These are phyloP conservation scores for Diplosoma virens DNA, from an alignment of 23 tunicate species.

Conservation along the genomic window DNA sequence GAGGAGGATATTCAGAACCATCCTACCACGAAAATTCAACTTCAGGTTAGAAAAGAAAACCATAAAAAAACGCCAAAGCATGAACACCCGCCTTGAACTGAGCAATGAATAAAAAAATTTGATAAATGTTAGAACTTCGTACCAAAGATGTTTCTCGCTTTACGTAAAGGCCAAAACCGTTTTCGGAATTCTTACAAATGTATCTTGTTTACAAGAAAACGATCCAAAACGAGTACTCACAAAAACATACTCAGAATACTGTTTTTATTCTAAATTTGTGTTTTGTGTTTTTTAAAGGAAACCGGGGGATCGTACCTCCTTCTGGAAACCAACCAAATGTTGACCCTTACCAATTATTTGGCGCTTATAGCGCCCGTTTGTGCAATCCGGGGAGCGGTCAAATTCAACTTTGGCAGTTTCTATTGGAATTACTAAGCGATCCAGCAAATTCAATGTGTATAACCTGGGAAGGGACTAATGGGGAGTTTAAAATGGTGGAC, in stretches of 20 bases:
- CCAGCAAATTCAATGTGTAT: constrained; percentile 65
- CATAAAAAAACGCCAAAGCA: too few relatives aligned
- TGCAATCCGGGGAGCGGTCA: constrained; percentile 95
- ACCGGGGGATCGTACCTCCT: background rate
- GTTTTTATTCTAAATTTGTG: too few relatives aligned
- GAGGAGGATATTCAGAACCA: background rate
- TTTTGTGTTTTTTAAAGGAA: background rate
- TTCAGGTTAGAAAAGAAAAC: too few relatives aligned
- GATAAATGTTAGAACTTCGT: too few relatives aligned
- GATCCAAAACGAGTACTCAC: too few relatives aligned
- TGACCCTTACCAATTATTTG: constrained; percentile 78
- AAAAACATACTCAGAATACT: too few relatives aligned
- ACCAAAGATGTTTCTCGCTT: too few relatives aligned
- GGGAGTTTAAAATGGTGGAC: constrained; percentile 97
- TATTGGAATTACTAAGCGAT: constrained; percentile 78
- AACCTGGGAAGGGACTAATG: constrained; percentile 94
- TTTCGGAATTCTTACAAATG: too few relatives aligned
- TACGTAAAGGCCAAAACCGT: too few relatives aligned
- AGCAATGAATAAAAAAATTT: too few relatives aligned
- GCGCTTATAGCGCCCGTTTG: constrained; percentile 75
- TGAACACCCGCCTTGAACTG: too few relatives aligned
- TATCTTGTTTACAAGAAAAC: too few relatives aligned
- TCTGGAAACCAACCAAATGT: constrained; percentile 18
- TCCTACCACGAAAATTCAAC: background rate
- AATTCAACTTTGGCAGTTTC: constrained; percentile 91